phyloP scores from a whole-genome alignment of 2,797 vertebrate species.

The Rhabdophis nuchalis region DNA sequence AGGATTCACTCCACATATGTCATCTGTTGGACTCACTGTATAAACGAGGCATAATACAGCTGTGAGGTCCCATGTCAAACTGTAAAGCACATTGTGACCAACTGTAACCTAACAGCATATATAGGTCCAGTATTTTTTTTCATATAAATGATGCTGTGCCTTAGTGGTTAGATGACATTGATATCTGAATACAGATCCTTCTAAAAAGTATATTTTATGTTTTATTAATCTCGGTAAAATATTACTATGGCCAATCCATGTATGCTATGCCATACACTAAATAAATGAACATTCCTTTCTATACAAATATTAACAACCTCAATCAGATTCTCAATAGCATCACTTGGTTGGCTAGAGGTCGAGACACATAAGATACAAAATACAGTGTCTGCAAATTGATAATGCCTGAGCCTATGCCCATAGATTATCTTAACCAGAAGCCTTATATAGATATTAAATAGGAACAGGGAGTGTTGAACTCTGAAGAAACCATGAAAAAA shows the following conservation, averaged over 20 bases:
- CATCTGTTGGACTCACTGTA: too few relatives aligned
- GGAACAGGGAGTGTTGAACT: background rate
- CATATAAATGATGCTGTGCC: too few relatives aligned
- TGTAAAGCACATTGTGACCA: too few relatives aligned
- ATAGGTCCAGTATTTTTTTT: too few relatives aligned
- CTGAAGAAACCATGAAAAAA: background rate
- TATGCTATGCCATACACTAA: background rate
- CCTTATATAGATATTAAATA: background rate
- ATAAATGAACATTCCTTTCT: background rate
- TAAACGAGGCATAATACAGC: too few relatives aligned
- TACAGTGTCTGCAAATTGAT: background rate
- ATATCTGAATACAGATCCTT: background rate
- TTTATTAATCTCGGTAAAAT: background rate
- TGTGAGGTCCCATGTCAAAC: too few relatives aligned
- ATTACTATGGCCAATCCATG: background rate
- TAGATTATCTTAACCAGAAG: background rate
- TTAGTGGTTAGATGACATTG: background rate
- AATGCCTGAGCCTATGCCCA: background rate
- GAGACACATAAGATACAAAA: background rate
- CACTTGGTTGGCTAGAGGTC: background rate
- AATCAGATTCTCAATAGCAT: background rate
- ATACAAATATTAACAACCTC: background rate
- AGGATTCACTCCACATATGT: background rate
- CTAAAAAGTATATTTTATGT: background rate
- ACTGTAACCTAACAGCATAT: too few relatives aligned